Conservation (phyloP, 2,113 vertebrate species). For the Hemibagrus wyckioides region DNA sequence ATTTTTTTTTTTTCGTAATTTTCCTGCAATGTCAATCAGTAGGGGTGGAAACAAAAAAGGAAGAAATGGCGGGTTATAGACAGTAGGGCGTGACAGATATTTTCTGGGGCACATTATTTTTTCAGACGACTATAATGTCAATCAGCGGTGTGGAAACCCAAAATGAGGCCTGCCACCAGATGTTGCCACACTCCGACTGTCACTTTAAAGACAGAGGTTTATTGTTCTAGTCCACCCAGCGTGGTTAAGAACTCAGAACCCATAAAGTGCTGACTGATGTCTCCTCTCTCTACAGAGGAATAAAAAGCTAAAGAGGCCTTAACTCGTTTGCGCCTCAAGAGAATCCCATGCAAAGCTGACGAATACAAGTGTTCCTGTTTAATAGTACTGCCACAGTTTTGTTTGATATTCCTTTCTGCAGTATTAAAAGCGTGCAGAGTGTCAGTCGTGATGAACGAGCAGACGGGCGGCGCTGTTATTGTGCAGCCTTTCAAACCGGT, state of each 20-base stretch:
- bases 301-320: conserved; percentile 58
- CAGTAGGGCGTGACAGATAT: conserved; percentile 18
- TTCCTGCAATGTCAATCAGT: conserved; percentile 73
- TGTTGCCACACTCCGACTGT: conserved; percentile 73
- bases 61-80: conserved; percentile 54
- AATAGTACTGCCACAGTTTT: neutral
- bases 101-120: conserved; percentile 63
- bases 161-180: conserved; percentile 75
- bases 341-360: neutral
- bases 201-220: conserved; percentile 78
- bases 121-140: conserved; percentile 71
- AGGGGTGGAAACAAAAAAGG: conserved; percentile 67
- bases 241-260: conserved; percentile 71
- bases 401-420: neutral
- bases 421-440: neutral
- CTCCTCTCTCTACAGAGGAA: conserved; percentile 67
- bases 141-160: conserved; percentile 69
- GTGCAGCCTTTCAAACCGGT: conserved; percentile 20
- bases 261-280: conserved; percentile 75
- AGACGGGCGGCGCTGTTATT: neutral
- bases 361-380: conserved; percentile 29
- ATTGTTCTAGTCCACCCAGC: conserved; percentile 77
- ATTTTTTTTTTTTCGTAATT: conserved; percentile 44
- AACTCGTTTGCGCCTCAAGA: conserved; percentile 60
- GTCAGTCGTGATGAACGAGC: neutral